Evolutionary conservation across 2,113 vertebrate genomes (phyloP).

Genomic region (Solea solea): DNA sequence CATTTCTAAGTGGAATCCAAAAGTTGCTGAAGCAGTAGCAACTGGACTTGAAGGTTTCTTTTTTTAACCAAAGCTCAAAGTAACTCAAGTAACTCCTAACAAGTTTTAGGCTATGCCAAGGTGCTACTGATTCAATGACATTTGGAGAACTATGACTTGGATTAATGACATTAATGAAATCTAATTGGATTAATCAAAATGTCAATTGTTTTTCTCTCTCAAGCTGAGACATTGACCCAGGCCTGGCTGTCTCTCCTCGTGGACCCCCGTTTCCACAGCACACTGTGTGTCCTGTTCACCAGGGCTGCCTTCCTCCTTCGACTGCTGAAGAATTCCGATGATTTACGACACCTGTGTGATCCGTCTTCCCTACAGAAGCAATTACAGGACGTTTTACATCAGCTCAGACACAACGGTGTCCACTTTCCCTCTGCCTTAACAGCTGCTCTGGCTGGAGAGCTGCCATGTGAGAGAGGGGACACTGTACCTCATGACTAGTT

Average conservation of each 20-base stretch:
- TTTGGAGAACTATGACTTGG: too few species aligned
- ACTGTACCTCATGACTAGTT: conserved; percentile 9
- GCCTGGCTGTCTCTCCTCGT: conserved; percentile 77
- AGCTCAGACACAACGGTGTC: conserved; percentile 74
- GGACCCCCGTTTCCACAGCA: conserved; percentile 77
- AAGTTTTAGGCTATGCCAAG: too few species aligned
- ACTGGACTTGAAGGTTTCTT: too few species aligned
- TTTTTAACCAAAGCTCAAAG: too few species aligned
- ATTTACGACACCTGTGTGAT: conserved; percentile 39
- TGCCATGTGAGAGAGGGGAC: conserved; percentile 3
- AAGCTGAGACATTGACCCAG: conserved; percentile 47
- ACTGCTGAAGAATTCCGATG: conserved; percentile 56
- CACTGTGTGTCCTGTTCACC: conserved; percentile 76
- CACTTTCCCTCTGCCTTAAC: conserved; percentile 65
- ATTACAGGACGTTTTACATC: conserved; percentile 58
- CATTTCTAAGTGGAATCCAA: background rate
- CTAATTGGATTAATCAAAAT: background rate
- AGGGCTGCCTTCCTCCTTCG: conserved; percentile 69
- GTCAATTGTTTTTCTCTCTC: conserved; percentile 18
- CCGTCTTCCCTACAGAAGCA: conserved; percentile 60
- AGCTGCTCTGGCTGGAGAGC: conserved; percentile 50
- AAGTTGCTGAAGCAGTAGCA: too few species aligned
- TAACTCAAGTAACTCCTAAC: too few species aligned
- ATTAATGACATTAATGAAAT: too few species aligned
- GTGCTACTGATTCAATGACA: too few species aligned